phyloP scores from a whole-genome alignment of 2,113 vertebrate species.

The Addax nasomaculatus region DNA sequence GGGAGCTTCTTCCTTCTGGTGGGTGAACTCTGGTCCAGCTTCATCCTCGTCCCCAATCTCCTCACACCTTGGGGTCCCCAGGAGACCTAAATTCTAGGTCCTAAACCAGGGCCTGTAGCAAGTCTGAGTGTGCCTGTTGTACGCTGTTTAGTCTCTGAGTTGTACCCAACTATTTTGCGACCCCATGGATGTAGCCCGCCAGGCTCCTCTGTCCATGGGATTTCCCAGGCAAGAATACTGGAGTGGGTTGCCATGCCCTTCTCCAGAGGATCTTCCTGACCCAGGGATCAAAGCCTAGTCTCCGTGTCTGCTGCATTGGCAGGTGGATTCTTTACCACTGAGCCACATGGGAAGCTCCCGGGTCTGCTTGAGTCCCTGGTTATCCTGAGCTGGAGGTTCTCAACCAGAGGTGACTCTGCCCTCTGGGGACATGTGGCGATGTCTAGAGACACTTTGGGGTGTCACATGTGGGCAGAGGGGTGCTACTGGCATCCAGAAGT shows the following conservation, averaged over 20 bases:
- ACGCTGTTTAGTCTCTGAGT: background rate
- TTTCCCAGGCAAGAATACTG: background rate
- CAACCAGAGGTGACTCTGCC: background rate
- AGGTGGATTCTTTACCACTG: background rate
- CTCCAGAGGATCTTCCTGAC: background rate
- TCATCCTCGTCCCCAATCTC: background rate
- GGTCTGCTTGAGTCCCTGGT: background rate
- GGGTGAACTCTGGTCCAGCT: background rate
- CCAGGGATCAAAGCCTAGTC: background rate
- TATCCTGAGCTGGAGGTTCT: background rate
- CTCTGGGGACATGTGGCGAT: background rate
- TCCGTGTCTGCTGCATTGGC: background rate
- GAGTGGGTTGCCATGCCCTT: background rate
- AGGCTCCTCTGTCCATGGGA: background rate
- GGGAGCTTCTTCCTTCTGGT: background rate
- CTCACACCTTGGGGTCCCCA: rapidly evolving
- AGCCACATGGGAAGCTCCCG: background rate
- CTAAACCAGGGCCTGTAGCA: too few species aligned
- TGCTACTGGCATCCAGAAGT: background rate
- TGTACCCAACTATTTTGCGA: background rate
- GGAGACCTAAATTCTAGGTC: too few species aligned
- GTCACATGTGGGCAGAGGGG: background rate
- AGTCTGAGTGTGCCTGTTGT: background rate
- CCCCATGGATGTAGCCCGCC: rapidly evolving
- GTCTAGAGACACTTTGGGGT: background rate